Base-by-base conservation (phyloP, 2,888 invertebrate genomes). In the Ariolimax columbianus region DNA sequence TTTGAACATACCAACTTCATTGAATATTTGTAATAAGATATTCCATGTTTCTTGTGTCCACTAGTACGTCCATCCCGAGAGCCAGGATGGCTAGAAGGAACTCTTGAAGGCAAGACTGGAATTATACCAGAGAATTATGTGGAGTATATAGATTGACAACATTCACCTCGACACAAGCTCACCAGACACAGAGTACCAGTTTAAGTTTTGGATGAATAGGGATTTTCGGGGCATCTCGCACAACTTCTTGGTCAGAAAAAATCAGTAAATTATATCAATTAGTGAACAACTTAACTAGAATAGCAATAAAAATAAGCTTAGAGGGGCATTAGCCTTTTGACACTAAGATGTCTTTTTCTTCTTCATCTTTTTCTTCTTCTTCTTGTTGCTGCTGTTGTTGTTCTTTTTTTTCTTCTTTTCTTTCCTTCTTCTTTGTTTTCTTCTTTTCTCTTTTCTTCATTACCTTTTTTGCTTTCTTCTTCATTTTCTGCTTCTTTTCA, bases 41-140 rank as follows among this genome's bases (percentile, higher is more conserved):
- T 66, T 77, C n/a, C 23, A 59, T 78, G 9, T 38, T 78, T 38
- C 38, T n/a, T 80, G 2, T 80, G 7, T 68, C 38, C 95, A 95
- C 80, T 95, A 98, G 98, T 98, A 86, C 96, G 97, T 92, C 96
- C 96, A 89, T 98, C 98, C 40, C 96, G 97, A 93, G 99, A 99
- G 95, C 98, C 98, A 36, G 99, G 99, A 90, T 99, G 99, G 99
- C 95, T 99, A 92, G 98, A 98, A 94, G 99, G 99, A 89, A 97
- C 97, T 82, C 95, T 99, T 90, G 93, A 97, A 94, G 98, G 98
- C 86, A 97, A 97, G 95, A 96, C 96, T 78, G 98, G 99, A 79
- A 96, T 99, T 89, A 97, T 99, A 94, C 98, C 98, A 87, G 97
- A 97, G 95, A 99, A 99, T 95, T 99, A 99, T 95, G 98, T 98